Evolutionary conservation across 2,888 invertebrate genomes (phyloP).

Genomic region (Tetanocera ferruginea): DNA sequence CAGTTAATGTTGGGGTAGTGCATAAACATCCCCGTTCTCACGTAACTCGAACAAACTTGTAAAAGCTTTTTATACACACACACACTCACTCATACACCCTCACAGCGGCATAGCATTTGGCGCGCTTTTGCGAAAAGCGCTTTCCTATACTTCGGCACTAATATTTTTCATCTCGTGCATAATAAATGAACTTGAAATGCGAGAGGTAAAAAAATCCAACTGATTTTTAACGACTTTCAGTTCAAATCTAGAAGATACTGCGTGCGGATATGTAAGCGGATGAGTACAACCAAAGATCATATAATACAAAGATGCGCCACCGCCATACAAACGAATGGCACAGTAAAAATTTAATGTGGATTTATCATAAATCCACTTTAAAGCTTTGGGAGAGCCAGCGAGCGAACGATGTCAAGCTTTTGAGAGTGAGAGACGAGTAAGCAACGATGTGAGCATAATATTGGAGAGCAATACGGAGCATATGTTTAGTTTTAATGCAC

Average conservation of each 20-base stretch:
- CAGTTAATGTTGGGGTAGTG: conserved; percentile 12
- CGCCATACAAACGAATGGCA: too few species aligned
- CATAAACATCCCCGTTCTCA: background rate
- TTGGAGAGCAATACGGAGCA: too few species aligned
- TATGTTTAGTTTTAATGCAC: too few species aligned
- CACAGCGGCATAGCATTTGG: background rate
- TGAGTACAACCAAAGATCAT: background rate
- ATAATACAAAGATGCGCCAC: too few species aligned
- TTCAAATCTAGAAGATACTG: conserved; percentile 17
- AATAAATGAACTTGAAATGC: conserved; percentile 27
- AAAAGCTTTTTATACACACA: background rate
- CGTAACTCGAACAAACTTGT: background rate
- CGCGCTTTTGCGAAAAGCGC: conserved; percentile 11
- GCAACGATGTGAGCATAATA: too few species aligned
- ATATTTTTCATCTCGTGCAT: conserved; percentile 4
- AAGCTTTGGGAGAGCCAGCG: too few species aligned
- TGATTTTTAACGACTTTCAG: conserved; percentile 19
- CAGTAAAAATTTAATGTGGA: too few species aligned
- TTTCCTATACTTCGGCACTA: background rate
- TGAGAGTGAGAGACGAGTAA: too few species aligned
- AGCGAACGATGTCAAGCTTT: too few species aligned
- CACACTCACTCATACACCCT: background rate
- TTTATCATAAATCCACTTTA: too few species aligned
- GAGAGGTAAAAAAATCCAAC: background rate
- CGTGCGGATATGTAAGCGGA: conserved; percentile 28